Percentiles rank a stretch among this genome's conserved stretches.
Conservation (phyloP, 2,888 invertebrate genomes). For the Pristionchus maxplancki region DNA sequence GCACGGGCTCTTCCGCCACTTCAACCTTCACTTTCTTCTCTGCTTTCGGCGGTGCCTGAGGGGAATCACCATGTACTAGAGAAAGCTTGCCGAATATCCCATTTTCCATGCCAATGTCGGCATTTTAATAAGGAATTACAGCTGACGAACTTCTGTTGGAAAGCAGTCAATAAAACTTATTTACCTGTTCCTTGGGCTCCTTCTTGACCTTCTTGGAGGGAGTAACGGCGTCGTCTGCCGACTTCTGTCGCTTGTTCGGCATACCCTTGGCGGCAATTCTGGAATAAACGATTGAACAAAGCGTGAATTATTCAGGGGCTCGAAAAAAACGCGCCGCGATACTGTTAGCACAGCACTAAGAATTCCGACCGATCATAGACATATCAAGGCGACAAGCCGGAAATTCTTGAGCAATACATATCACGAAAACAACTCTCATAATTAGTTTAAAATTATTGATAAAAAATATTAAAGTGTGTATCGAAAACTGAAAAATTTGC, state of each 20-base stretch:
- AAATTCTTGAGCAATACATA: too few species aligned
- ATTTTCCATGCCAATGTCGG: too few species aligned
- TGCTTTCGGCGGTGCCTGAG: background rate
- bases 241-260: conserved; percentile 3
- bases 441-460: too few species aligned
- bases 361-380: too few species aligned
- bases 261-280: conserved; percentile 24
- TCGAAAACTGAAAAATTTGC: too few species aligned
- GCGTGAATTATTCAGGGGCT: background rate
- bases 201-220: conserved; percentile 46
- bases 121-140: too few species aligned
- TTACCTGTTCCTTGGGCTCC: conserved; percentile 9
- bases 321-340: background rate
- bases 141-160: too few species aligned
- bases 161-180: background rate
- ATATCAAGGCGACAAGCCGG: too few species aligned
- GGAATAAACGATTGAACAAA: background rate
- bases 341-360: too few species aligned
- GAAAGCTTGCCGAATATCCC: too few species aligned
- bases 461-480: too few species aligned
- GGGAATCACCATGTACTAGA: background rate
- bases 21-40: conserved; percentile 19
- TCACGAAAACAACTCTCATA: too few species aligned
- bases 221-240: conserved; percentile 11
- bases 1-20: background rate